Evolutionary conservation across 2,797 vertebrate species (phyloP).

Genomic region (Sphenodon punctatus): DNA sequence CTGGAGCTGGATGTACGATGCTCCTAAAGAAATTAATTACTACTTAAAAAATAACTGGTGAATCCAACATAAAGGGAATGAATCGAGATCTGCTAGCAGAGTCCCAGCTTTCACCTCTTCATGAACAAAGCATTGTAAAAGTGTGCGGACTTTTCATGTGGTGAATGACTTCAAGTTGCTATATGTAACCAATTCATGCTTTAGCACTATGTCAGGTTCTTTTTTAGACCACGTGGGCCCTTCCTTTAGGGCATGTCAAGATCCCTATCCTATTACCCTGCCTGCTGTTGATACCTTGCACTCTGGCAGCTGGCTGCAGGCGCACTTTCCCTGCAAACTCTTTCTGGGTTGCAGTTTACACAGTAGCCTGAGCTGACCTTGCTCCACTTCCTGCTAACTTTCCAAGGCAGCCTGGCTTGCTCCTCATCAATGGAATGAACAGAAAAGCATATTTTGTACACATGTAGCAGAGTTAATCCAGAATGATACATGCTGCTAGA

Average conservation of each 20-base stretch:
- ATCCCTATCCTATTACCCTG: conserved; percentile 14
- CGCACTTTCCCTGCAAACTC: neutral
- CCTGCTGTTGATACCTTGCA: neutral
- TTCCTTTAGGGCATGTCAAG: neutral
- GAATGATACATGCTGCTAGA: no score
- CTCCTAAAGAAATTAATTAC: neutral
- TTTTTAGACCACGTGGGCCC: conserved; percentile 25
- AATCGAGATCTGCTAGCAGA: neutral
- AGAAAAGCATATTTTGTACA: no score
- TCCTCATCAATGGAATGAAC: no score
- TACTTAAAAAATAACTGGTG: neutral
- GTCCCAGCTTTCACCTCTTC: neutral
- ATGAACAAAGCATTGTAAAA: neutral
- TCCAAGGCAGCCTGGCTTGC: neutral
- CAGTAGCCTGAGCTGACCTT: no score
- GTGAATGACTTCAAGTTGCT: neutral
- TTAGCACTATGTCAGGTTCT: neutral
- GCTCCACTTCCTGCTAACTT: neutral
- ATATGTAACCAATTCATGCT: neutral
- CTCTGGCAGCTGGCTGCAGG: neutral
- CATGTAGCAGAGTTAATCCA: no score
- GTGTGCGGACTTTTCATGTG: neutral
- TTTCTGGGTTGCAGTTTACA: no score
- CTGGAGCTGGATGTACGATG: no score
- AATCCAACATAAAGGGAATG: neutral